phyloP scores from a whole-genome alignment of 1,140 invertebrate species.

The Hyles vespertilio region DNA sequence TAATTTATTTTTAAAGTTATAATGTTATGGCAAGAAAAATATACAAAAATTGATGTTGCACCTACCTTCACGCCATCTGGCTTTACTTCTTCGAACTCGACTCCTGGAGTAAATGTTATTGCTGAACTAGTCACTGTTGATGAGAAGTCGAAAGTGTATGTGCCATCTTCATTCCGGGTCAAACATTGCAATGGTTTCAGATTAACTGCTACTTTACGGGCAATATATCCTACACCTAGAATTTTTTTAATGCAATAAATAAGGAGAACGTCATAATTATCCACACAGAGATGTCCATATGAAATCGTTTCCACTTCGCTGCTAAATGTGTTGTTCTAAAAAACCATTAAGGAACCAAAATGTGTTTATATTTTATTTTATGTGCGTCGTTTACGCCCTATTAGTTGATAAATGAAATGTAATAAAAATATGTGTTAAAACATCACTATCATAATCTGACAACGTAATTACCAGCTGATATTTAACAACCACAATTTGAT shows the following conservation, averaged over 20 bases:
- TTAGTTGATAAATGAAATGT: no score
- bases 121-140: conserved; percentile 85
- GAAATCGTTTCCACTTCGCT: no score
- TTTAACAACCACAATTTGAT: no score
- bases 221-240: conserved; percentile 78
- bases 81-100: conserved; percentile 79
- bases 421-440: neutral
- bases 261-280: neutral
- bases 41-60: no score
- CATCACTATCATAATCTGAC: no score
- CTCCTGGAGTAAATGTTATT: conserved; percentile 82
- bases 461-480: no score
- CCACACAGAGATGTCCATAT: no score
- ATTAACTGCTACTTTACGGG: conserved; percentile 80
- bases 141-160: conserved; percentile 81
- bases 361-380: no score
- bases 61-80: conserved; percentile 51
- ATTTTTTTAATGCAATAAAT: neutral
- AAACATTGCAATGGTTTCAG: conserved; percentile 76
- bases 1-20: no score
- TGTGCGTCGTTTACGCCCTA: neutral
- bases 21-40: no score
- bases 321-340: no score
- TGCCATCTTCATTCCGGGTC: conserved; percentile 75
- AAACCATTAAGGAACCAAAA: no score